Percentiles rank a stretch among this genome's conserved stretches.
Evolutionary conservation across 1,140 invertebrate species (phyloP).

Genomic region (Hylaeus anthracinus): DNA sequence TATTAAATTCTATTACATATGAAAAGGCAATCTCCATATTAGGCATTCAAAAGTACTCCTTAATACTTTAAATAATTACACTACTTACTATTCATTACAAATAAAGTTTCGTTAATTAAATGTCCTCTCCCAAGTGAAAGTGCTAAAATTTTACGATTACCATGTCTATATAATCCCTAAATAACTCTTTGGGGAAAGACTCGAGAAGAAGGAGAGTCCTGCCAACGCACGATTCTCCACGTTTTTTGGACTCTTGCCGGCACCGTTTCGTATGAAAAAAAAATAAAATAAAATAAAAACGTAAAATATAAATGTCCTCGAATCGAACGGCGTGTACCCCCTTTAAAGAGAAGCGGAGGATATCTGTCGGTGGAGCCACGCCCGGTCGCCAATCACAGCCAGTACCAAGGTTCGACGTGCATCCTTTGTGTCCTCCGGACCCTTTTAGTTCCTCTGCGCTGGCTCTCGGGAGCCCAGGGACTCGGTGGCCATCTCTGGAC

Average conservation of each 20-base stretch:
- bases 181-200: not conserved
- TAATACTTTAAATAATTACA: too few relatives aligned
- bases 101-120: not conserved
- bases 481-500: constrained; percentile 76
- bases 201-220: not conserved
- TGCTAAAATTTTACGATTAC: too few relatives aligned
- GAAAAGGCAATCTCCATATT: too few relatives aligned
- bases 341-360: constrained; percentile 59
- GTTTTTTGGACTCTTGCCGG: not conserved
- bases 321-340: constrained; percentile 1
- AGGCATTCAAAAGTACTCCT: too few relatives aligned
- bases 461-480: constrained; percentile 64
- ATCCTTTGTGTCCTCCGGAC: constrained; percentile 74
- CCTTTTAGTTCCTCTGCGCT: constrained; percentile 64
- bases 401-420: constrained; percentile 71
- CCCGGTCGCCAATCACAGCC: constrained; percentile 74
- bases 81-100: too few relatives aligned
- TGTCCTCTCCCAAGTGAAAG: not conserved
- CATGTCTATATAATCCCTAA: not conserved
- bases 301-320: constrained; percentile 11
- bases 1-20: too few relatives aligned
- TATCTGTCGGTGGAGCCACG: constrained; percentile 70
- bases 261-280: not conserved
- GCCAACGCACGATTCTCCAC: too few relatives aligned
- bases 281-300: too few relatives aligned